Evolutionary conservation across 2,113 vertebrate genomes (phyloP).

Genomic region (Chamaea fasciata): DNA sequence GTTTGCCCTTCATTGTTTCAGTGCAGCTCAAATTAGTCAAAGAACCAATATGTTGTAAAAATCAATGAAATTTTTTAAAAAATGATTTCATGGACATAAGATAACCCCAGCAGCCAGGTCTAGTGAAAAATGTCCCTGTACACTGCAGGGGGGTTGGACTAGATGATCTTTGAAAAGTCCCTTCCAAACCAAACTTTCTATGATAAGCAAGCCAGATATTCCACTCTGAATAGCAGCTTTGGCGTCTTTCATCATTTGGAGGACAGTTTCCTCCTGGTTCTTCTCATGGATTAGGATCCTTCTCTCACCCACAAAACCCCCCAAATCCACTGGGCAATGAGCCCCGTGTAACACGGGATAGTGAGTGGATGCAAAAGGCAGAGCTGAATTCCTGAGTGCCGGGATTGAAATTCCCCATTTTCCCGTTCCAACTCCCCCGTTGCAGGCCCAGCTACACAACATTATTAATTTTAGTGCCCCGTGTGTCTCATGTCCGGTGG

Average conservation of each 20-base stretch:
- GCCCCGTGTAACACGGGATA: accelerated
- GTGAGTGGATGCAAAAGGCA: neutral
- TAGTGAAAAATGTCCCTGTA: neutral
- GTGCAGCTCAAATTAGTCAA: neutral
- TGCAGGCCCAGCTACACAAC: accelerated
- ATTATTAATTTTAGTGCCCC: neutral
- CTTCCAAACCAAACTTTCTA: neutral
- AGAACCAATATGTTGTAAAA: neutral
- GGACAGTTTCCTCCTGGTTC: neutral
- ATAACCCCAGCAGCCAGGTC: neutral
- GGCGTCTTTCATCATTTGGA: neutral
- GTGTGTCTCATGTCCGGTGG: neutral
- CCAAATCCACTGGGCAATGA: accelerated
- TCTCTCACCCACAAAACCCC: accelerated
- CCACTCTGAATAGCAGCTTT: neutral
- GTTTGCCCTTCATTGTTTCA: neutral
- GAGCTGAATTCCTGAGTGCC: neutral
- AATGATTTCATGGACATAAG: neutral
- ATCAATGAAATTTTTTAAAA: too few species aligned
- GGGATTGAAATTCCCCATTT: accelerated
- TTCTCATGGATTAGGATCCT: neutral
- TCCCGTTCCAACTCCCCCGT: neutral
- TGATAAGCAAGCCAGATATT: neutral
- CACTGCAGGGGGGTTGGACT: neutral
- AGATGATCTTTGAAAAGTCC: neutral